Evolutionary conservation across 2,888 invertebrate species (phyloP).

Genomic region (Caenorhabditis sp.): DNA sequence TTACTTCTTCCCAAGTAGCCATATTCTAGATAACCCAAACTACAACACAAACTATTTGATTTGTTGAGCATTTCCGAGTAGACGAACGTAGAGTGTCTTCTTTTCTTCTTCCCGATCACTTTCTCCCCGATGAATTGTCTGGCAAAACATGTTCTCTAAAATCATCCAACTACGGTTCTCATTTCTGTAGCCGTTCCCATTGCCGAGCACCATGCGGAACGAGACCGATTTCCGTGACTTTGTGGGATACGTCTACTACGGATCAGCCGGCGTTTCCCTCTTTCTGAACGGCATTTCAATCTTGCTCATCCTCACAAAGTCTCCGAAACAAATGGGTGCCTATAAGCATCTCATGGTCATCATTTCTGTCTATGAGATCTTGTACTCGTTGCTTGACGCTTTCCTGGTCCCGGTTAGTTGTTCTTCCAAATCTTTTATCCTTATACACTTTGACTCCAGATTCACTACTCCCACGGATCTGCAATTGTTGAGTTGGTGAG

Average conservation of each 20-base stretch:
- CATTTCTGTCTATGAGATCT: background rate
- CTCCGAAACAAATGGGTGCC: background rate
- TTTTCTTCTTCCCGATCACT: too few relatives aligned
- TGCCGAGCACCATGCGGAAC: background rate
- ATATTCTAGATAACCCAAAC: too few relatives aligned
- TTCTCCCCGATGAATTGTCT: too few relatives aligned
- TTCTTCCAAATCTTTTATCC: too few relatives aligned
- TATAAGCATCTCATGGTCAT: slow-evolving; percentile 7
- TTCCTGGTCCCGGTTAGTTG: background rate
- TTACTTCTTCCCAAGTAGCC: too few relatives aligned
- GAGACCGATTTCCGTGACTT: background rate
- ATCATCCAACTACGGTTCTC: too few relatives aligned
- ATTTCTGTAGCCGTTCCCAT: too few relatives aligned
- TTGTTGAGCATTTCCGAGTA: too few relatives aligned
- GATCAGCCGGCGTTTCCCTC: background rate
- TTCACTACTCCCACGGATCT: background rate
- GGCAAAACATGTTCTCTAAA: too few relatives aligned
- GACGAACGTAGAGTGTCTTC: too few relatives aligned
- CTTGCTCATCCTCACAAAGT: background rate
- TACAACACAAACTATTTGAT: too few relatives aligned
- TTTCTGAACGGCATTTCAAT: background rate
- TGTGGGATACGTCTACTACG: background rate
- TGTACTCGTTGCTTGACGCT: background rate
- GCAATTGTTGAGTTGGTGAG: background rate
- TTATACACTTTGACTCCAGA: background rate